A percentile compares a stretch with the other conserved stretches of the same genome.
Evolutionary conservation across 2,797 vertebrate species (phyloP).

Genomic region (Brachyrhaphis roseni): DNA sequence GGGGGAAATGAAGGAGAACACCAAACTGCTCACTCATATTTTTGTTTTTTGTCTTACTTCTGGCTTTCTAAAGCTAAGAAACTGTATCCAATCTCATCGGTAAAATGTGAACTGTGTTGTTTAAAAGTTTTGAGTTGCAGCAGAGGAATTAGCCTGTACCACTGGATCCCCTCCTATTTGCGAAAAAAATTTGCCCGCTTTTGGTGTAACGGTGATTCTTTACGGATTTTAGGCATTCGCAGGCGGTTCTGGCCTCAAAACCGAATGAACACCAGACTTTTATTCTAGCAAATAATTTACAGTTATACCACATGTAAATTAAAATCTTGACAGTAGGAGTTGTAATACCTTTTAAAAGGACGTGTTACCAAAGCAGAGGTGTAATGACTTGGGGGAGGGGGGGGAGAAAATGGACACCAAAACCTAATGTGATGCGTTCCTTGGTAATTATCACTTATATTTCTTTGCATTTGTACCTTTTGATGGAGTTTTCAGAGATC

Average conservation of each 20-base stretch:
- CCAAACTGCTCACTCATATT: neutral
- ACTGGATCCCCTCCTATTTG: neutral
- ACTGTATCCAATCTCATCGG: too few species aligned
- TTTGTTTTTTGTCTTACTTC: neutral
- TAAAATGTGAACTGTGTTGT: neutral
- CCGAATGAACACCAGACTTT: neutral
- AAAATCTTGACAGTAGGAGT: neutral
- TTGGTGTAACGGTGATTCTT: neutral
- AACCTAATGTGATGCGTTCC: neutral
- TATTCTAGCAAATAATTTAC: neutral
- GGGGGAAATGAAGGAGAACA: neutral
- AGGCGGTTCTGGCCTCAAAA: neutral
- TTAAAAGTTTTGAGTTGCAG: neutral
- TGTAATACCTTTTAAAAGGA: neutral
- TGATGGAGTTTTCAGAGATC: neutral
- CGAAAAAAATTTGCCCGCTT: too few species aligned
- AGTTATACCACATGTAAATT: neutral
- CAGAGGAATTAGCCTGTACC: neutral
- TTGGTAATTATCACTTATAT: neutral
- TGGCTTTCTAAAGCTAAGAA: neutral
- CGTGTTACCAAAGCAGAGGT: neutral
- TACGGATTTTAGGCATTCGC: neutral
- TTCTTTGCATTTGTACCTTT: neutral
- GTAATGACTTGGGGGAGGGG: neutral
- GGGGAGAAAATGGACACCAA: neutral